phyloP scores from a whole-genome alignment of 2,888 invertebrate species.

The Pasiphila rectangulata region DNA sequence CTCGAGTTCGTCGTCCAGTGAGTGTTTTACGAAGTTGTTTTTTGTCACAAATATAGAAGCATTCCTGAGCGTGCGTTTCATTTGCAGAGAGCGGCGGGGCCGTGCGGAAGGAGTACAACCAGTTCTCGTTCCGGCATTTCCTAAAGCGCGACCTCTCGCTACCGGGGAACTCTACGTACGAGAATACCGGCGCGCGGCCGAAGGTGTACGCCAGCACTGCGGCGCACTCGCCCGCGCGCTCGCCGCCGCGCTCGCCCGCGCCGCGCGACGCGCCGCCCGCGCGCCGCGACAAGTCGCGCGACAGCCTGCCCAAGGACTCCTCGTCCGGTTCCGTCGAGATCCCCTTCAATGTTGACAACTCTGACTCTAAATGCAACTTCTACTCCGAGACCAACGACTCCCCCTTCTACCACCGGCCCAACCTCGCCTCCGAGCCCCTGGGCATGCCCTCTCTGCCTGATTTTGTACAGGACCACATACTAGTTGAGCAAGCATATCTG shows the following conservation, averaged over 20 bases:
- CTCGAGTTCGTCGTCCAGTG: constrained; percentile 69
- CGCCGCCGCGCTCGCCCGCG: constrained; percentile 69
- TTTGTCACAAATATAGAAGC: constrained; percentile 70
- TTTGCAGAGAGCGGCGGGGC: constrained; percentile 69
- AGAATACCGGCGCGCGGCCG: constrained; percentile 88
- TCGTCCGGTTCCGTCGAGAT: constrained; percentile 73
- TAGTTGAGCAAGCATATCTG: constrained; percentile 88
- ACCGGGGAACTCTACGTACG: constrained; percentile 80
- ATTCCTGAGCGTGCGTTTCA: constrained; percentile 52
- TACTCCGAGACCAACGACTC: constrained; percentile 64
- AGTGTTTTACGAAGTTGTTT: constrained; percentile 73
- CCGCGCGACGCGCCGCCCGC: constrained; percentile 56
- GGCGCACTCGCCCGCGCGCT: constrained; percentile 73
- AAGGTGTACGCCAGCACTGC: constrained; percentile 83
- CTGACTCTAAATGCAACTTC: constrained; percentile 74
- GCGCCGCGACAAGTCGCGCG: constrained; percentile 60
- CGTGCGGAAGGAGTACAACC: constrained; percentile 85
- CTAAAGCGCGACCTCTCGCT: constrained; percentile 83
- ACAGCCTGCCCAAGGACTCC: constrained; percentile 45
- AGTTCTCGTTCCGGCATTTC: constrained; percentile 93
- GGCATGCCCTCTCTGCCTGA: constrained; percentile 88
- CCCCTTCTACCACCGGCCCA: constrained; percentile 69
- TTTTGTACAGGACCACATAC: constrained; percentile 93
- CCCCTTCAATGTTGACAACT: constrained; percentile 74
- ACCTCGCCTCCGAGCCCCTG: constrained; percentile 68